phyloP scores from a whole-genome alignment of 2,888 invertebrate genomes.

The Drosophila meridionalis region DNA sequence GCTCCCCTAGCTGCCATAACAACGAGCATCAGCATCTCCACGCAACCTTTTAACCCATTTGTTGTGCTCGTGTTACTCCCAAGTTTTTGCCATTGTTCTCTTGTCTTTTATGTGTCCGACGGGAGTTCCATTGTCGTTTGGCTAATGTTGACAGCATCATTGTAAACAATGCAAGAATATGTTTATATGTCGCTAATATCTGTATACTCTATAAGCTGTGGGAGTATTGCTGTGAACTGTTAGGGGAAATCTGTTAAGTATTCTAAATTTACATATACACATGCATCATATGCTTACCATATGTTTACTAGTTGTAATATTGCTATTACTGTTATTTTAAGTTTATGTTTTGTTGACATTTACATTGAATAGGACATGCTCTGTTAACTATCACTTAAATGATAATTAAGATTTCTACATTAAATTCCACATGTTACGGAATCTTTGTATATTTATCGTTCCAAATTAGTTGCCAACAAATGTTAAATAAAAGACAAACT shows the following conservation, averaged over 20 bases:
- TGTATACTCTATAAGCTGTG: constrained; percentile 29
- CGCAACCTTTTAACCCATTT: constrained; percentile 59
- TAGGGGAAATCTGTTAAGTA: background rate
- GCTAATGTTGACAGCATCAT: constrained; percentile 66
- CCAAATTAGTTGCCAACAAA: background rate
- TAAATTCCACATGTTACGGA: background rate
- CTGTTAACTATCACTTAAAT: background rate
- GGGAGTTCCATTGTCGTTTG: constrained; percentile 49
- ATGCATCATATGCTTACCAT: background rate
- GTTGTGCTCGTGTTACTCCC: constrained; percentile 23
- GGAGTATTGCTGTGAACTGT: background rate
- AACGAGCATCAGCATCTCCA: background rate
- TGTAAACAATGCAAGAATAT: constrained; percentile 38
- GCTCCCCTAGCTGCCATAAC: constrained; percentile 13
- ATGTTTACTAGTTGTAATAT: background rate
- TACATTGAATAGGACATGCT: too few species aligned
- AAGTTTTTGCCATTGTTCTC: constrained; percentile 46
- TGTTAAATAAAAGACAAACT: background rate
- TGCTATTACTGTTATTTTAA: background rate
- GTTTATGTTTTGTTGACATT: too few species aligned
- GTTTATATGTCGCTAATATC: background rate
- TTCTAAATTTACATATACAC: background rate
- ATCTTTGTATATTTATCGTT: background rate
- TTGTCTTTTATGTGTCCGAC: constrained; percentile 59
- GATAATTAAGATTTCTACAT: background rate